Conservation (phyloP, 2,797 vertebrate species). For the Brachyrhaphis roseni region DNA sequence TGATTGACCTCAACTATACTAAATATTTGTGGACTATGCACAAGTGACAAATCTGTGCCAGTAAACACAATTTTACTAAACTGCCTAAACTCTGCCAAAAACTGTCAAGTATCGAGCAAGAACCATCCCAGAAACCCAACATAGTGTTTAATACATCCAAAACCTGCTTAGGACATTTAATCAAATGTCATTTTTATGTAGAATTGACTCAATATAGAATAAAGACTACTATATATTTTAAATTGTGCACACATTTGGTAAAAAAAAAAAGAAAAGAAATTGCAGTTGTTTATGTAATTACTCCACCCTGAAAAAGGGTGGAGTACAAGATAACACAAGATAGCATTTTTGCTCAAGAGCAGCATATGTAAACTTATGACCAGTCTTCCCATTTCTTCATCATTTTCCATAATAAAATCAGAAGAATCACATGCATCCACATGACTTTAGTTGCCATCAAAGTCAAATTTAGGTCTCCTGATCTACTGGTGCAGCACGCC, state of each 20-base stretch:
- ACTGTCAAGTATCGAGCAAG: background rate
- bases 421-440: conserved; percentile 7
- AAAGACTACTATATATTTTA: background rate
- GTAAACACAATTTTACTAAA: background rate
- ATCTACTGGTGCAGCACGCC: conserved; percentile 27
- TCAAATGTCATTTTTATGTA: background rate
- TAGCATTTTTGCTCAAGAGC: background rate
- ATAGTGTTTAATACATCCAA: background rate
- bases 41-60: background rate
- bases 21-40: background rate
- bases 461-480: conserved; percentile 44
- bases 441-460: conserved; percentile 43
- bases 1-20: background rate
- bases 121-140: background rate
- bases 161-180: background rate
- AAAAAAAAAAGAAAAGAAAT: background rate
- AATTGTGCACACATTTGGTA: background rate
- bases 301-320: background rate
- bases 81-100: background rate
- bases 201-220: background rate
- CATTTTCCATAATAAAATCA: background rate
- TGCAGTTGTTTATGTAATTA: background rate
- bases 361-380: background rate
- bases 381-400: background rate
- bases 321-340: too few species aligned